Percentiles rank a stretch among this genome's conserved stretches.
These are phyloP conservation scores for Laupala kohalensis DNA, from an alignment of 1,140 invertebrate species.

Conservation along the genomic window DNA sequence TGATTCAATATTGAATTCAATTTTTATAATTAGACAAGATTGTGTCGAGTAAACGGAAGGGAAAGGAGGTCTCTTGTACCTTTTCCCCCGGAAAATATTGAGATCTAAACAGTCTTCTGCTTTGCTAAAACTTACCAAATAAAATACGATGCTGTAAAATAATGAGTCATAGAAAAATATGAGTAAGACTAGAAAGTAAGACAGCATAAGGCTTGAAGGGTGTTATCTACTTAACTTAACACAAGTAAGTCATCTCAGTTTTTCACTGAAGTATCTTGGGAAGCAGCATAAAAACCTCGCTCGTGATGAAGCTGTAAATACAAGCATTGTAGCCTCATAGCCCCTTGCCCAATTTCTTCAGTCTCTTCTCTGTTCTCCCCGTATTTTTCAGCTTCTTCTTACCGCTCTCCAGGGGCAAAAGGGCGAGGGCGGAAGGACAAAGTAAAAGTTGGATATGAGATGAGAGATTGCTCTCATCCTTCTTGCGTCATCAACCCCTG, in stretches of 20 bases:
- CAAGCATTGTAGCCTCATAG: not conserved
- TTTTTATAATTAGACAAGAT: too few relatives aligned
- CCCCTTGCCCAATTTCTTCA: not conserved
- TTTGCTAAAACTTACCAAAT: not conserved
- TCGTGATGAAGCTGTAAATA: too few relatives aligned
- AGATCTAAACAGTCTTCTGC: not conserved
- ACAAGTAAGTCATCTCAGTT: not conserved
- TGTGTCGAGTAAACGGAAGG: too few relatives aligned
- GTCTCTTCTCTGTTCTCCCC: not conserved
- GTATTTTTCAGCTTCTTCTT: not conserved
- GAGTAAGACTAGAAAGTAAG: not conserved
- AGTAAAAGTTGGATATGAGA: conserved; percentile 6
- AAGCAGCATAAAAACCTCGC: not conserved
- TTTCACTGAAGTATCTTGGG: not conserved
- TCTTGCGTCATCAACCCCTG: not conserved
- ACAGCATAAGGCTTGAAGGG: not conserved
- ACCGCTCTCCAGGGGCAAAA: not conserved
- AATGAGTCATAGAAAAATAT: not conserved
- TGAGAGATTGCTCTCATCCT: conserved; percentile 5
- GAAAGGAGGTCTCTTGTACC: not conserved
- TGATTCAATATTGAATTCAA: too few relatives aligned
- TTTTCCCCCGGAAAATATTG: not conserved
- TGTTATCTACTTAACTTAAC: too few relatives aligned
- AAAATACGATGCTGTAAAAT: not conserved
- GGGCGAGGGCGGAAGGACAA: not conserved